These are phyloP conservation scores for Iphiclides podalirius DNA, from an alignment of 2,888 invertebrate genomes.

Conservation along the genomic window DNA sequence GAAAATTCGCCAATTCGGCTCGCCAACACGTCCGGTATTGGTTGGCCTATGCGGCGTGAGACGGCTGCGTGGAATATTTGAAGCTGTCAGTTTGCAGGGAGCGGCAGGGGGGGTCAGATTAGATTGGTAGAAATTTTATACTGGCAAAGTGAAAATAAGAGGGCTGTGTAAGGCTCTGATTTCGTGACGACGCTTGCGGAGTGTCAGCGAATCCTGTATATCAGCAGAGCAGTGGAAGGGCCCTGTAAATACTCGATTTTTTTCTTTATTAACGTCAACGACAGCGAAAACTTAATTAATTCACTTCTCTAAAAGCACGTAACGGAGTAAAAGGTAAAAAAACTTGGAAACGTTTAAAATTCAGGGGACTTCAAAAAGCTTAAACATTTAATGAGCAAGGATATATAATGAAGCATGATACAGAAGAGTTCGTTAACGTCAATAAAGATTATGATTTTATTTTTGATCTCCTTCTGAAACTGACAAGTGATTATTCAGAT, in stretches of 20 bases:
- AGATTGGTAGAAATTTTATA: constrained; percentile 44
- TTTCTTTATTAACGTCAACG: constrained; percentile 31
- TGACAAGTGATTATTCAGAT: background rate
- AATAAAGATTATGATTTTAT: background rate
- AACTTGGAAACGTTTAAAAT: background rate
- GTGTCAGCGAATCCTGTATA: constrained; percentile 47
- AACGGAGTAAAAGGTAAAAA: background rate
- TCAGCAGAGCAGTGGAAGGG: constrained; percentile 31
- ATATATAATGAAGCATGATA: background rate
- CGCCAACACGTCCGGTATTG: constrained; percentile 40
- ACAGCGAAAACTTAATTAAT: constrained; percentile 10
- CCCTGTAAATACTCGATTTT: constrained; percentile 8
- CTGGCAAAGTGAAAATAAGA: constrained; percentile 65
- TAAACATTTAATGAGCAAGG: background rate
- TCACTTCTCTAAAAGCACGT: constrained; percentile 8
- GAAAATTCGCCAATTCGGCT: constrained; percentile 57
- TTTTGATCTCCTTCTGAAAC: background rate
- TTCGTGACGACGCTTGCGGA: constrained; percentile 45
- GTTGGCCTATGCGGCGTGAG: constrained; percentile 37
- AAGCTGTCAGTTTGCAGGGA: constrained; percentile 28
- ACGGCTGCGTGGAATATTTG: constrained; percentile 31
- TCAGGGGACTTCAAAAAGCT: background rate
- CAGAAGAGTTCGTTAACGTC: background rate
- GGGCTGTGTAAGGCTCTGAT: constrained; percentile 52
- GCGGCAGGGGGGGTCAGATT: constrained; percentile 36